Evolutionary conservation across 2,888 invertebrate species (phyloP).

Genomic region (Ochropleura leucogaster): DNA sequence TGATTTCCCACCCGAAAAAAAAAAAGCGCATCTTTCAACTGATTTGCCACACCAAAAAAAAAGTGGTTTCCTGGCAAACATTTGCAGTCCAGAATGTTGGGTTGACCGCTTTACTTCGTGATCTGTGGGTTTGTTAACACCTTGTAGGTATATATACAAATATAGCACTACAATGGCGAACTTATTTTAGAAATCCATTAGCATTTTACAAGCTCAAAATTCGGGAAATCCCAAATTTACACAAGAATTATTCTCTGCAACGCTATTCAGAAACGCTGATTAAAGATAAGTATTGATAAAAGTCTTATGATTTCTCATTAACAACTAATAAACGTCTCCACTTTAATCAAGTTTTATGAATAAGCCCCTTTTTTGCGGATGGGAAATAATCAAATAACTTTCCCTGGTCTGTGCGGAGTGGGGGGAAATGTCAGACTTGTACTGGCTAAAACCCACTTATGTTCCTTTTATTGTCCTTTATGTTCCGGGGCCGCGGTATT

Average conservation of each 20-base stretch:
- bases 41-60: background rate
- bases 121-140: background rate
- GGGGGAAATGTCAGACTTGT: no score
- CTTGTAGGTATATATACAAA: background rate
- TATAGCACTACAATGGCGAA: background rate
- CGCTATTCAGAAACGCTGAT: background rate
- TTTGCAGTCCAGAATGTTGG: background rate
- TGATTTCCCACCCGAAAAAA: no score
- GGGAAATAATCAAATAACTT: no score
- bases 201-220: background rate
- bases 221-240: background rate
- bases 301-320: background rate
- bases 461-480: no score
- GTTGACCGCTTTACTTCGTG: no score
- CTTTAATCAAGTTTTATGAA: background rate
- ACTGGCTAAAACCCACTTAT: no score
- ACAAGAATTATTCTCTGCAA: background rate
- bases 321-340: background rate
- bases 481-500: no score
- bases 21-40: background rate
- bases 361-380: background rate
- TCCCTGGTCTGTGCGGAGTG: no score
- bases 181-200: background rate
- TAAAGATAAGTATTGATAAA: background rate
- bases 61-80: no score